Conservation (phyloP, 2,113 vertebrate genomes). For the Heterochromis multidens region DNA sequence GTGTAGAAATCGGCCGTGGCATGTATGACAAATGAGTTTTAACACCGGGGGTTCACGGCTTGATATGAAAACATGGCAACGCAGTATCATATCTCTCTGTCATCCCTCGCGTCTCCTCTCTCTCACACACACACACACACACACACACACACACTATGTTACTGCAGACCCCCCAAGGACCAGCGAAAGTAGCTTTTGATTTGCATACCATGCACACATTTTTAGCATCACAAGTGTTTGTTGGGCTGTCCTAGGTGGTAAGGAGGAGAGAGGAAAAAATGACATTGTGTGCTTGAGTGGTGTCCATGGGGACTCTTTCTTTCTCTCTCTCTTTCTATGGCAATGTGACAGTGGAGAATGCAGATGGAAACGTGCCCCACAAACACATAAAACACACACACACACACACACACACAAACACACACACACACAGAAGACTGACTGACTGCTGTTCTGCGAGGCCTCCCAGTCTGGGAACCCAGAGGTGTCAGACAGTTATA, state of each 20-base stretch:
- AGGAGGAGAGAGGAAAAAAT: neutral
- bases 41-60: constrained; percentile 37
- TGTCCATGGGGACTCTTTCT: constrained; percentile 33
- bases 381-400: neutral
- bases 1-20: neutral
- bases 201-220: constrained; percentile 28
- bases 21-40: constrained; percentile 54
- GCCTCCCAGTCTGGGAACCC: constrained; percentile 62
- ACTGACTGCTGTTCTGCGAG: constrained; percentile 58
- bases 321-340: constrained; percentile 19
- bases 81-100: constrained; percentile 17
- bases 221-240: constrained; percentile 44
- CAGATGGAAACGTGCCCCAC: constrained; percentile 24
- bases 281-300: constrained; percentile 23
- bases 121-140: neutral
- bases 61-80: constrained; percentile 33
- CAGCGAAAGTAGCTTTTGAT: constrained; percentile 25
- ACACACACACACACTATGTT: constrained; percentile 5
- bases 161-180: constrained; percentile 10
- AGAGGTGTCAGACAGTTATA: constrained; percentile 70
- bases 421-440: constrained; percentile 3
- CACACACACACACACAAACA: neutral
- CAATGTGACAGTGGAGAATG: constrained; percentile 43
- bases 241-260: constrained; percentile 28
- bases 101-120: neutral